Evolutionary conservation across 1,140 invertebrate species (phyloP), one percentile per base, ranked within the genome.

Genomic region (Rhyzopertha dominica): DNA sequence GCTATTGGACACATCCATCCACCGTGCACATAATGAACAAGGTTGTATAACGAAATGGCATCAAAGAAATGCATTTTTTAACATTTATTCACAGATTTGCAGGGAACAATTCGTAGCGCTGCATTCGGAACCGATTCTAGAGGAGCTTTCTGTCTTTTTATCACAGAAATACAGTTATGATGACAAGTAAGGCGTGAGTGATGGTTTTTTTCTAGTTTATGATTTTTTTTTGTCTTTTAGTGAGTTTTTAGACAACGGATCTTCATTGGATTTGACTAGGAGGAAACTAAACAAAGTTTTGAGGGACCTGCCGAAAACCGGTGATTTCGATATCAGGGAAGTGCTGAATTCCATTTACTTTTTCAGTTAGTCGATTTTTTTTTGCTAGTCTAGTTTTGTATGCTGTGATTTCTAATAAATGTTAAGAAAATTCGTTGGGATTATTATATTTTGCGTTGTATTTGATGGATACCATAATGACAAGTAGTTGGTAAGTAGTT

Each of bases 1-100:
- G 95, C 66, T 99, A 86, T 71, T 99, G 97, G 97, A 99, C 96
- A 5, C 97, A 99, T 74, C 80, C 95, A 0, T 79, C 73, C 42
- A 80, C 84, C 39, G 88, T 98, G 13, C 79, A 89, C 41, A 67
- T 73, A 14, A 94, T 99, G 93, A 98, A 94, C 69, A 79, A 82
- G 76, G 90, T 90, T 26, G 8, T 26, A 26, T n/a, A 26, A n/a
- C 8, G 9, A 36, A 22, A 14, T 5, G 7, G 9, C 25, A 26
- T n/a, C 25, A 26, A 8, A 8, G n/a, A 8, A 8, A 8, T 8
- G 24, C 4, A 34, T 7, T 17, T 43, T 51, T 39, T 40, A 43
- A 43, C 39, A 43, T 46, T 43, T 48, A 61, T 62, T 71, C 70
- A 45, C 70, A 88, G 82, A 84, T 95, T 38, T 98, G 94, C 62